A percentile compares a stretch with the other conserved stretches of the same genome.
These are phyloP conservation scores for Fragum fragum DNA, from an alignment of 2,888 invertebrate genomes.

Conservation along the genomic window DNA sequence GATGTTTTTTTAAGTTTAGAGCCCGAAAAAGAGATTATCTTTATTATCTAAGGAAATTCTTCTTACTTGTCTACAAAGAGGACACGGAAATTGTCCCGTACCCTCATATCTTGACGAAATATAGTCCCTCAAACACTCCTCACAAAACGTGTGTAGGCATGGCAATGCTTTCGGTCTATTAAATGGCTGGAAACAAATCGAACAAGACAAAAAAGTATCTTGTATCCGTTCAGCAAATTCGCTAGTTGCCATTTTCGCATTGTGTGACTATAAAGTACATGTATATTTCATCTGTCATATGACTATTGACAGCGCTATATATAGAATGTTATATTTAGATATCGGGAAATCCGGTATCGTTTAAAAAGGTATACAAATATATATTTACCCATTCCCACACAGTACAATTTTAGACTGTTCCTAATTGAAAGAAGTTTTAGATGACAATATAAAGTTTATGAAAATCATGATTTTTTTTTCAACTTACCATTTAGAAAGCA, in stretches of 20 bases:
- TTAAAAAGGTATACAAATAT: background rate
- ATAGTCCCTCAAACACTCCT: constrained; percentile 76
- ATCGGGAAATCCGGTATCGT: constrained; percentile 16
- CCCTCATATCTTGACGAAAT: constrained; percentile 70
- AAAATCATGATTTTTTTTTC: no score
- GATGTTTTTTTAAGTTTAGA: no score
- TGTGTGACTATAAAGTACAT: background rate
- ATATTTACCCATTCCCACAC: no score
- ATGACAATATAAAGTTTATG: no score
- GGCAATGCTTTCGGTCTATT: constrained; percentile 77
- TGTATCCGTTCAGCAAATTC: constrained; percentile 65
- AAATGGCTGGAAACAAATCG: constrained; percentile 74
- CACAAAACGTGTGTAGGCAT: constrained; percentile 81
- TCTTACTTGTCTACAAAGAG: constrained; percentile 75
- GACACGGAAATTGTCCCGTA: constrained; percentile 76
- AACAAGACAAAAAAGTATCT: constrained; percentile 70
- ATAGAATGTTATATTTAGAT: constrained; percentile 15
- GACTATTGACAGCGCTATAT: constrained; percentile 10
- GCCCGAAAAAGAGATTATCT: no score
- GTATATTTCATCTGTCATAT: constrained; percentile 11
- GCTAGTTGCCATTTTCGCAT: constrained; percentile 38
- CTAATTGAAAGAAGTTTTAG: no score
- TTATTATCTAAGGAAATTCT: no score
- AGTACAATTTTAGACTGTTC: no score
- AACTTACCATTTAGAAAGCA: no score